Conservation (phyloP, 2,888 invertebrate species). For the Yponomeuta plumbellus region DNA sequence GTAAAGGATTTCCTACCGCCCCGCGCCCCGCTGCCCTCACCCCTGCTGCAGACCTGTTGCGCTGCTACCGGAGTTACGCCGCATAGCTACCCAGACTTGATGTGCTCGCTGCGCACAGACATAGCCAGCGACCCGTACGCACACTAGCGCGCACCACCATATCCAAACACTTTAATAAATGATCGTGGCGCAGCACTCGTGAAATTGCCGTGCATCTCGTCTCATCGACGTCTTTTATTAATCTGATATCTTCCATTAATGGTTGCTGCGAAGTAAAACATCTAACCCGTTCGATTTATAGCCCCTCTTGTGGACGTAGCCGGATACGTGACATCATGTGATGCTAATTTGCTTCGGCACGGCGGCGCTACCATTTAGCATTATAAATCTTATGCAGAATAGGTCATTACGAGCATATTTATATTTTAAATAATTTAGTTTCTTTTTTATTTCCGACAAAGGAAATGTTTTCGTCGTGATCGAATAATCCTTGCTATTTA, state of each 20-base stretch:
- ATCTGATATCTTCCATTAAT: constrained; percentile 65
- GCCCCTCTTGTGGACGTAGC: constrained; percentile 53
- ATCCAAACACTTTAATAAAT: constrained; percentile 56
- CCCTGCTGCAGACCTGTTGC: constrained; percentile 74
- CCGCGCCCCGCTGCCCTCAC: constrained; percentile 45
- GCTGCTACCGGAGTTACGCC: constrained; percentile 76
- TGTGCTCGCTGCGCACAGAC: constrained; percentile 50
- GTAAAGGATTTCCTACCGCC: constrained; percentile 72
- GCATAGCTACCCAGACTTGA: constrained; percentile 74
- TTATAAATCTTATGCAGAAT: constrained; percentile 50
- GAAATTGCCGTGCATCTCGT: constrained; percentile 65
- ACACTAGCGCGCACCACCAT: constrained; percentile 42
- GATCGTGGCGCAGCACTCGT: constrained; percentile 64
- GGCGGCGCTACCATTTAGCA: constrained; percentile 50
- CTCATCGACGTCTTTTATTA: constrained; percentile 65
- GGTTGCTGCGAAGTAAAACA: constrained; percentile 58
- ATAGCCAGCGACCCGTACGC: constrained; percentile 42
- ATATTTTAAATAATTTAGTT: constrained; percentile 26
- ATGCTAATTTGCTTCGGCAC: constrained; percentile 55
- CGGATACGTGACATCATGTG: constrained; percentile 66
- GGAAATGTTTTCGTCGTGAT: constrained; percentile 17
- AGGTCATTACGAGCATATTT: constrained; percentile 37
- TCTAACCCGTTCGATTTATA: constrained; percentile 60
- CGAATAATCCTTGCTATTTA: background rate
- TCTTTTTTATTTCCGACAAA: constrained; percentile 17